Base-by-base conservation (phyloP, 1,140 invertebrate genomes). In the Temnothorax nylanderi region DNA sequence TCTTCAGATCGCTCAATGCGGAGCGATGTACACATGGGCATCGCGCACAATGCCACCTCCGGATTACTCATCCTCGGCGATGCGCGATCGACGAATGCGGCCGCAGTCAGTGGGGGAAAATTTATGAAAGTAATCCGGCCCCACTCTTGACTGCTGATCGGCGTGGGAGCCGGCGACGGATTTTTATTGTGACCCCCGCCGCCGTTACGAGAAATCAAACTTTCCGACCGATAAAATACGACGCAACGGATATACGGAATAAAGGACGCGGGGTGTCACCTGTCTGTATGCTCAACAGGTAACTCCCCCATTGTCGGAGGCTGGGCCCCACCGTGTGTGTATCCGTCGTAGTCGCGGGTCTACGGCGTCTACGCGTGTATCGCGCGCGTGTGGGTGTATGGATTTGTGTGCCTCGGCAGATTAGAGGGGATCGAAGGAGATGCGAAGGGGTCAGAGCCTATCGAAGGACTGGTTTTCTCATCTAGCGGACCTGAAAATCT, bases 271-370 rank as follows among this genome's bases (percentile, higher is more conserved):
- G 88, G 88, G 89, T 94, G 94, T 95, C 95, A 95, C 94, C 95
- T 95, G 95, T 94, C 94, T 72, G 89, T 92, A 90, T 93, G 91
- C 87, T 93, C 93, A 94, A 94, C 95, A 95, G 94, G 94, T 95
- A 95, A 94, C 86, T 85, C 65, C 65, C 77, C 82, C 82, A 93
- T 93, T 93, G 93, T 94, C 76, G 21, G 89, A 54, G 82, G 8
- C 6, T 11, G 54, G 88, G 85, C 89, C 88, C 77, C 86, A 74
- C 65, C 18, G 16, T 58, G 71, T 34, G 65, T 71, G 67, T 65
- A 37, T 26, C 56, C 5, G 76, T 37, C 54, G 75, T 62, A 26
- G 69, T 58, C 37, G 44, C 67, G 67, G 56, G 74, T 74, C 60
- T 72, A 67, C 80, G 56, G 67, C 49, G 74, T 74, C 60, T 72